Percentiles rank a stretch among this genome's conserved stretches.
Conservation (phyloP, 1,140 invertebrate genomes). For the Drosophila ambigua region DNA sequence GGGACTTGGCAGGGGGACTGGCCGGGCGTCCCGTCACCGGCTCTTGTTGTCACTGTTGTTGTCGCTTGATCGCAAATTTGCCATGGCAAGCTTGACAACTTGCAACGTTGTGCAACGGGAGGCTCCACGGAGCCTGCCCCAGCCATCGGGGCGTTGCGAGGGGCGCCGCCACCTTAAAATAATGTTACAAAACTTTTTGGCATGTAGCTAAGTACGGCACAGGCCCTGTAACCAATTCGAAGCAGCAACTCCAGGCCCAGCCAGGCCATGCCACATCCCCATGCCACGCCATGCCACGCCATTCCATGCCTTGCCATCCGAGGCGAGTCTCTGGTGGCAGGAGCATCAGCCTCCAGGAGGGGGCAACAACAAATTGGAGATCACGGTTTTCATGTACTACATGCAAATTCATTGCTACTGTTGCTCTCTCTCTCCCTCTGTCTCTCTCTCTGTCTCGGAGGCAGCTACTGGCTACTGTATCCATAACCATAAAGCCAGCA, state of each 20-base stretch:
- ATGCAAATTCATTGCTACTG: constrained; percentile 84
- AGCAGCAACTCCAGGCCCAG: constrained; percentile 48
- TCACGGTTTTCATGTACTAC: constrained; percentile 83
- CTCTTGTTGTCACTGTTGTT: constrained; percentile 81
- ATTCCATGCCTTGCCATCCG: constrained; percentile 1
- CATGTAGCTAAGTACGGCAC: constrained; percentile 70
- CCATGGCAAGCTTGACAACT: constrained; percentile 79
- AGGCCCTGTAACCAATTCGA: constrained; percentile 69
- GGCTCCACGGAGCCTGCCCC: no score
- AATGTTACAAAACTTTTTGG: constrained; percentile 80
- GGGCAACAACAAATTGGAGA: constrained; percentile 78
- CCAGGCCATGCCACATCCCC: background rate
- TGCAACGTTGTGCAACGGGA: constrained; percentile 42
- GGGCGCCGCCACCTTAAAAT: constrained; percentile 73
- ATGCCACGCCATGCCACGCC: background rate
- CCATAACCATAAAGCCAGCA: constrained; percentile 73
- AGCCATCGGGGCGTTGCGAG: no score
- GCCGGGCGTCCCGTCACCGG: constrained; percentile 58
- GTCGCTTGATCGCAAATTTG: constrained; percentile 82
- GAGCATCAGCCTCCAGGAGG: background rate
- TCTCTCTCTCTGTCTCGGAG: background rate
- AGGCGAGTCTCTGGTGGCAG: no score
- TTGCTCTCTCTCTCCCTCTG: constrained; percentile 46
- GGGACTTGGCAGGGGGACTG: no score
- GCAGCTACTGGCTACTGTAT: constrained; percentile 42